Percentiles rank a stretch among this genome's conserved stretches.
phyloP scores from a whole-genome alignment of 2,797 vertebrate genomes.

The Acanthiza pusilla region DNA sequence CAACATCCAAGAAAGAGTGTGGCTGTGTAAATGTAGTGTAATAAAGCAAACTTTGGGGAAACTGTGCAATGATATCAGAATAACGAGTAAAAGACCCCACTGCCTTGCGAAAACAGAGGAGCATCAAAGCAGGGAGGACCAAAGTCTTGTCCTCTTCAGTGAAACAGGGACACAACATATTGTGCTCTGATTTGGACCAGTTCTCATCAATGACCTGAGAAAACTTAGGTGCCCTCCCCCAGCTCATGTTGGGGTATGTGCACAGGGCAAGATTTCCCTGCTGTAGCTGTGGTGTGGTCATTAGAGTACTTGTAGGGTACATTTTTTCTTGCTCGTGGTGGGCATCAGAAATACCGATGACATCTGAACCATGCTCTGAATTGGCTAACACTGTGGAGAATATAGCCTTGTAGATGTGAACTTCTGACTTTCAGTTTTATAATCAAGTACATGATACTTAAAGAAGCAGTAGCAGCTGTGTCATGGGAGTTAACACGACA shows the following conservation, averaged over 20 bases:
- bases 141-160: background rate
- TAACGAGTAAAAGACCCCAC: background rate
- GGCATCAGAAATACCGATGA: background rate
- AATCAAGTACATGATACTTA: background rate
- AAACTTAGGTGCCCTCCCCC: background rate
- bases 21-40: background rate
- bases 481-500: no score
- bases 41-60: background rate
- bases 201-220: background rate
- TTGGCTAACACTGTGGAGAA: background rate
- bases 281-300: background rate
- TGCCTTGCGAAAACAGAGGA: background rate
- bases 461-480: background rate
- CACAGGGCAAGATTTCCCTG: background rate
- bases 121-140: accelerated
- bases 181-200: background rate
- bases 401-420: background rate
- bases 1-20: background rate
- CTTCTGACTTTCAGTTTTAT: background rate
- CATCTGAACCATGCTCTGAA: background rate
- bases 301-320: background rate
- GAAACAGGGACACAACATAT: accelerated
- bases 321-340: background rate
- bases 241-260: background rate
- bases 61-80: background rate